Conservation (phyloP, 30 jellyfish, hydroid and myxozoan genomes). For the Aurelia sp. region DNA sequence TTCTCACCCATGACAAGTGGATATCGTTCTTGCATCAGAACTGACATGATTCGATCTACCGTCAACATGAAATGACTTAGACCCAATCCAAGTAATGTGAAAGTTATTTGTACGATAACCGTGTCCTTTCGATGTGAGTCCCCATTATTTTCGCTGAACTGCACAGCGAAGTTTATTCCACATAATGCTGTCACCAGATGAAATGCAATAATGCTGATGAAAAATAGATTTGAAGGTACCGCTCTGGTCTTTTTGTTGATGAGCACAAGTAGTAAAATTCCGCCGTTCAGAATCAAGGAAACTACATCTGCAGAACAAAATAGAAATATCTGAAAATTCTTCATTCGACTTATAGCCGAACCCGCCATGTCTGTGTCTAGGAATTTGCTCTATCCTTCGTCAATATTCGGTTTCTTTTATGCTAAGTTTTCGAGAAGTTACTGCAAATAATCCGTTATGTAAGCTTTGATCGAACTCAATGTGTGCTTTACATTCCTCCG, state of each 20-base stretch:
- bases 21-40: slow-evolving; percentile 32
- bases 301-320: slow-evolving; percentile 64
- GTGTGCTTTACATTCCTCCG: too few relatives aligned
- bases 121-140: slow-evolving; percentile 72
- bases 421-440: too few relatives aligned
- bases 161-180: slow-evolving; percentile 54
- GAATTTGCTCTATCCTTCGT: too few relatives aligned
- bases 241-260: slow-evolving; percentile 44
- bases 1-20: slow-evolving; percentile 30
- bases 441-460: too few relatives aligned
- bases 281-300: slow-evolving; percentile 55
- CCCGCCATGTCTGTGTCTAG: slow-evolving; percentile 41
- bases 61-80: slow-evolving; percentile 71
- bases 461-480: too few relatives aligned
- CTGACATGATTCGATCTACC: slow-evolving; percentile 58
- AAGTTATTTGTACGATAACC: slow-evolving; percentile 76
- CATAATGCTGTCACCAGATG: slow-evolving; percentile 68
- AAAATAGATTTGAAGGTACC: slow-evolving; percentile 40
- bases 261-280: slow-evolving; percentile 35
- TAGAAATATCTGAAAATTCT: slow-evolving; percentile 63
- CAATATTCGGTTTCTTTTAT: too few relatives aligned
- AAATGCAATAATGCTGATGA: slow-evolving; percentile 49
- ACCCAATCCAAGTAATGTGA: slow-evolving; percentile 68
- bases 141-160: slow-evolving; percentile 52
- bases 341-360: slow-evolving; percentile 66